Evolutionary conservation across 2,888 invertebrate genomes (phyloP).

Genomic region (Pseudoips prasinana): DNA sequence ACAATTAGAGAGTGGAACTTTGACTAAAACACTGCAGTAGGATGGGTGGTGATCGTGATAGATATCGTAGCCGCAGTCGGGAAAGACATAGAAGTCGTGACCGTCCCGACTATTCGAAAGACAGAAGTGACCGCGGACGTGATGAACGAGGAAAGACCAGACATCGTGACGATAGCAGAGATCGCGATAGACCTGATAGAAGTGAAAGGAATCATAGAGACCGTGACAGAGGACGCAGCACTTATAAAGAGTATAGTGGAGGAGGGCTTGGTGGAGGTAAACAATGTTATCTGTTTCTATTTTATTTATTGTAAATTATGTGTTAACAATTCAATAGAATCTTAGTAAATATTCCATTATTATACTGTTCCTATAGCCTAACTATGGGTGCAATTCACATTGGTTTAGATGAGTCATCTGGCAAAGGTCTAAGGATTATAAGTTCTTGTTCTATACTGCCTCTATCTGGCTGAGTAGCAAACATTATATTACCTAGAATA

Average conservation of each 20-base stretch:
- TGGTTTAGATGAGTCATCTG: too few relatives aligned
- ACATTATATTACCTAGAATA: too few relatives aligned
- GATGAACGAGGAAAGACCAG: slow-evolving; percentile 20
- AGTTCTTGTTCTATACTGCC: too few relatives aligned
- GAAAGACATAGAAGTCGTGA: slow-evolving; percentile 11
- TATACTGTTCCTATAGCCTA: too few relatives aligned
- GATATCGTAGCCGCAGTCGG: slow-evolving; percentile 1
- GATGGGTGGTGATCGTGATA: slow-evolving; percentile 46
- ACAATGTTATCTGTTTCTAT: not conserved
- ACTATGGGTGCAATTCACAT: too few relatives aligned
- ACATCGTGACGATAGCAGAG: slow-evolving; percentile 24
- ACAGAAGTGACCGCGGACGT: slow-evolving; percentile 12
- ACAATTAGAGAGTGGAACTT: too few relatives aligned
- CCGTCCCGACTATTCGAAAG: slow-evolving; percentile 19
- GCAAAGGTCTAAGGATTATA: too few relatives aligned
- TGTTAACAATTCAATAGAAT: too few relatives aligned
- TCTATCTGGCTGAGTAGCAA: too few relatives aligned
- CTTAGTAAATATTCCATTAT: too few relatives aligned
- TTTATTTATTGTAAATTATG: too few relatives aligned
- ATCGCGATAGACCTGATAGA: slow-evolving; percentile 17
- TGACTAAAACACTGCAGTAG: too few relatives aligned
- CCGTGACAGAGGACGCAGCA: slow-evolving; percentile 43
- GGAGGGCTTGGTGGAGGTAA: slow-evolving; percentile 60
- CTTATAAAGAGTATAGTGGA: slow-evolving; percentile 44
- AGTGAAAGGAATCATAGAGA: slow-evolving; percentile 17